Base-by-base conservation (phyloP, 35 echinoderm and acorn worm genomes). In the Apostichopus parvimensis region DNA sequence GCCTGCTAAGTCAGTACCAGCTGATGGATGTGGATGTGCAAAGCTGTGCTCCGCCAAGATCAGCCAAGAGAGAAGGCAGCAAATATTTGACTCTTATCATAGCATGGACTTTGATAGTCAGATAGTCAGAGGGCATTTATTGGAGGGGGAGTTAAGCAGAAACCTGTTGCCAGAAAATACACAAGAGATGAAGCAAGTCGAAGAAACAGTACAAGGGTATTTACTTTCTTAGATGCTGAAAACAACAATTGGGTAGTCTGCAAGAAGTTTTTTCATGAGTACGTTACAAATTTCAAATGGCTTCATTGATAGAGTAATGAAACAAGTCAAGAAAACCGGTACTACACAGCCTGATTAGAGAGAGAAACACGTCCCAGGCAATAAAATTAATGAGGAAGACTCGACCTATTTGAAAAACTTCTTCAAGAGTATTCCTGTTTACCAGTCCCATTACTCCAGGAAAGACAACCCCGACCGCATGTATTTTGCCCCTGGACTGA, bases 131-230 rank as follows among this genome's bases (percentile, higher is more conserved):
- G 76, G 17, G 76, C 0, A 78, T 78, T 78, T 78, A 17, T 78
- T 78, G 76, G 58, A 60, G 58, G 5, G 76, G 76, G 6, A 24
- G 76, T 78, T 11, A 78, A 78, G 28, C 76, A 78, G 76, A 78
- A 78, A 78, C 6, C 7, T 24, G 76, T 78, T 78, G 76, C 76
- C n/a, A 78, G 76, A 78, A 78, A 45, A 78, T 78, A 78, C 28
- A 78, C 76, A 21, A 8, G 17, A 78, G 17, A 78, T 78, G 28
- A 6, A 45, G 5, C 8, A 17, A 21, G 76, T 45, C n/a, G 76
- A 8, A 78, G 15, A 45, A 78, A 78, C 76, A 78, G 7, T 17
- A 78, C 76, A 78, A 83, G 5, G 28, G 28, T 78, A 24, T 78
- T 24, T 17, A 7, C 76, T 17, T 78, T 78, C 28, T 78, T 78